Evolutionary conservation across 2,797 vertebrate species (phyloP), one percentile per base, ranked within the genome.

Genomic region (Triplophysa bombifrons): DNA sequence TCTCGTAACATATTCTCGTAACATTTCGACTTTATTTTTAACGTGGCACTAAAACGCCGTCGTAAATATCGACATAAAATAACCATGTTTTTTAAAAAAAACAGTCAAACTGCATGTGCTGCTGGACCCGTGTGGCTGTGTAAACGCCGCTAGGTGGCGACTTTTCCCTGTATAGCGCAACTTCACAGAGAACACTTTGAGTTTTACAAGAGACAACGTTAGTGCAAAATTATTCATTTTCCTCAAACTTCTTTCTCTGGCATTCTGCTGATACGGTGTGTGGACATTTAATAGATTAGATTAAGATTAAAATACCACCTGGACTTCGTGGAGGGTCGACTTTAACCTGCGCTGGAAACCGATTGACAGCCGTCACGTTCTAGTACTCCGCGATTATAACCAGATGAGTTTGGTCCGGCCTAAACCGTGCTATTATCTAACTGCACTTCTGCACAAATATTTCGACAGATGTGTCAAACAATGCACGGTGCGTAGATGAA

Each of bases 131-230:
- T 12, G 46, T 11, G 41, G 2, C 41, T 41, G 41, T 41, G 55
- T 51, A 27, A 55, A 41, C 44, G n/a, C 69, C 77, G 38, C 70
- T 80, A 17, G 70, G n/a, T 80, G 70, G 77, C 77, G 51, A 30
- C 17, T 7, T 73, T 80, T 66, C 61, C 50, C 13, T 55, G 44
- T 72, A 19, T 16, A 51, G 1, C 58, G 14, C 38, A 10, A n/a
- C 44, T 46, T 72, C 48, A 20, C 69, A 34, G 20, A 72, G 11
- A 69, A 30, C 48, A 4, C 11, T n/a, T 51, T 53, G 27, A 46
- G 16, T 30, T 12, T 12, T 4, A 56, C 53, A 16, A 61, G 25
- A 44, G 12, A 48, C 10, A 64, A n/a, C 72, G 25, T 79, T 27
- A 4, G 34, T 44, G 60, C 48, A 38, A 46, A 44, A 80, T 66